A percentile compares a stretch with the other conserved stretches of the same genome.
Evolutionary conservation across 2,113 vertebrate species (phyloP).

Genomic region (Carassius gibelio): DNA sequence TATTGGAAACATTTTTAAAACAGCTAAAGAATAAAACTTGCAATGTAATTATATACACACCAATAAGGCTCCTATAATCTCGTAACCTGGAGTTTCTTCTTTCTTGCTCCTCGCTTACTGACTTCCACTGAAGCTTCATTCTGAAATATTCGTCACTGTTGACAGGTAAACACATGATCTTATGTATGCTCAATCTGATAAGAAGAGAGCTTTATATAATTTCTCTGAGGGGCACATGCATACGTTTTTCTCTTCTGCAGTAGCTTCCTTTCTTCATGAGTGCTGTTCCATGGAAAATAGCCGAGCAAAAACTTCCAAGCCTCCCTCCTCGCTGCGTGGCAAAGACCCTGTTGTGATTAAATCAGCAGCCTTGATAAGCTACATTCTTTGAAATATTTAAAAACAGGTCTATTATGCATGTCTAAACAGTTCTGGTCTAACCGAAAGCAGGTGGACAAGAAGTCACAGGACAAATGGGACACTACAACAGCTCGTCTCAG

Average conservation of each 20-base stretch:
- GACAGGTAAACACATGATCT: not conserved
- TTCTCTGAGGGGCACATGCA: constrained; percentile 34
- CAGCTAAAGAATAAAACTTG: not conserved
- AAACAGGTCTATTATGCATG: not conserved
- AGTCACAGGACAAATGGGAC: not conserved
- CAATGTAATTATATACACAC: constrained; percentile 67
- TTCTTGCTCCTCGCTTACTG: constrained; percentile 93
- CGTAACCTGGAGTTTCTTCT: constrained; percentile 90
- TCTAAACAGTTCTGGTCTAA: not conserved
- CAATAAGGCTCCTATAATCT: constrained; percentile 94
- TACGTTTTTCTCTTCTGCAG: constrained; percentile 89
- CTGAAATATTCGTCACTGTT: constrained; percentile 93
- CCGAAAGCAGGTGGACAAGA: not conserved
- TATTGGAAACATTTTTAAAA: not conserved
- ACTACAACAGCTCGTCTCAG: not conserved
- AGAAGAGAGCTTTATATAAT: not conserved
- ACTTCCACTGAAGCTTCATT: constrained; percentile 99
- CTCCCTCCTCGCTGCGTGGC: constrained; percentile 87
- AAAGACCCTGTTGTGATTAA: constrained; percentile 80
- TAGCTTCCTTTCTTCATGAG: constrained; percentile 84
- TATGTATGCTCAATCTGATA: not conserved
- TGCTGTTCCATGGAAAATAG: constrained; percentile 93
- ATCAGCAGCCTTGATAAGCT: not conserved
- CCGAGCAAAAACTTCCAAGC: constrained; percentile 94
- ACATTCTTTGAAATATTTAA: not conserved